These are phyloP conservation scores for Onychomys arenicola DNA, from an alignment of 2,797 vertebrate genomes.

Conservation along the genomic window DNA sequence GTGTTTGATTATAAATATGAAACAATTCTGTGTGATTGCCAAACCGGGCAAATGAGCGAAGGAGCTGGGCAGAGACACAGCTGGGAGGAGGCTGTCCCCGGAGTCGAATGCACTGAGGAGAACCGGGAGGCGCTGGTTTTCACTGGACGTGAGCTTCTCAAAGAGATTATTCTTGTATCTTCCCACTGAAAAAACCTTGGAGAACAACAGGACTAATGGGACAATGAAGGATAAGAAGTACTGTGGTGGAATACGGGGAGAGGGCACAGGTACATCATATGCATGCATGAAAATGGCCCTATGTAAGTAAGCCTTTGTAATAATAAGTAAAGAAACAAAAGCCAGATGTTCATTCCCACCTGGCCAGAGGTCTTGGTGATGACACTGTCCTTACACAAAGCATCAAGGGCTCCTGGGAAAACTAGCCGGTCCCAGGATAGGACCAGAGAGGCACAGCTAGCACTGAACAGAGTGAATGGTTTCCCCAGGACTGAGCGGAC, in stretches of 20 bases:
- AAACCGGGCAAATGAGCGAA: neutral
- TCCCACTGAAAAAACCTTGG: neutral
- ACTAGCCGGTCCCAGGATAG: neutral
- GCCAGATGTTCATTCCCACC: neutral
- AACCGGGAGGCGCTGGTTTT: accelerated
- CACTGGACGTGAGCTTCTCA: neutral
- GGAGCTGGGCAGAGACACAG: neutral
- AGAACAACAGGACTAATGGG: neutral
- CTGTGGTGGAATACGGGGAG: neutral
- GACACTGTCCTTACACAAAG: neutral
- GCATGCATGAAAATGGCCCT: neutral
- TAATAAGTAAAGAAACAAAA: neutral
- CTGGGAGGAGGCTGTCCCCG: neutral
- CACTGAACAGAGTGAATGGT: neutral
- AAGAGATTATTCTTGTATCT: neutral
- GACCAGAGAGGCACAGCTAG: too few relatives aligned
- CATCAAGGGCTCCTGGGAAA: neutral
- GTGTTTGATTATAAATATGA: neutral
- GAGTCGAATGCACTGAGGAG: accelerated
- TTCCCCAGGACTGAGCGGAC: neutral
- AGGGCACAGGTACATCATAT: neutral
- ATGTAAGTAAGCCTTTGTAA: neutral
- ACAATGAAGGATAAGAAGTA: neutral
- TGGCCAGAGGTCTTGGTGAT: neutral
- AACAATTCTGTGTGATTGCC: neutral